Evolutionary conservation across 2,113 vertebrate species (phyloP).

Genomic region (Chroicocephalus ridibundus): DNA sequence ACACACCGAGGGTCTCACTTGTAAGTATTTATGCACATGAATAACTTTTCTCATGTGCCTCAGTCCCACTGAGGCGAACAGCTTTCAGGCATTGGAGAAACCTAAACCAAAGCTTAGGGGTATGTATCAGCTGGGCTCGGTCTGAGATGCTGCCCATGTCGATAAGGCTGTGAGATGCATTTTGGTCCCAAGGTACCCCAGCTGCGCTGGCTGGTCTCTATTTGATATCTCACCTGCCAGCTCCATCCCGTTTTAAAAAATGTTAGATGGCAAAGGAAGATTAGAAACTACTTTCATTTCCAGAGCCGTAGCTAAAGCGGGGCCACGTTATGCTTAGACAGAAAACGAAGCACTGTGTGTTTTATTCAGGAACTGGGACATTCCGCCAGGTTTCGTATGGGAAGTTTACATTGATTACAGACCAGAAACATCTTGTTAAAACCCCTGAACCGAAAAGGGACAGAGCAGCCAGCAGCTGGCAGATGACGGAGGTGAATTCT

Average conservation of each 20-base stretch:
- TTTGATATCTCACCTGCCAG: constrained; percentile 7
- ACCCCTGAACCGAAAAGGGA: neutral
- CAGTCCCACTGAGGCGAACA: neutral
- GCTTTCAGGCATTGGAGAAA: neutral
- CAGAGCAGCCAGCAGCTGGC: constrained; percentile 9
- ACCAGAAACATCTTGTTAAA: constrained; percentile 41
- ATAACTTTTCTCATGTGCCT: neutral
- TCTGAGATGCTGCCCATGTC: neutral
- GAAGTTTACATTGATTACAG: constrained; percentile 29
- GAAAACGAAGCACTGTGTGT: neutral
- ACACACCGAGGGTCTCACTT: neutral
- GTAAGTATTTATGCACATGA: neutral
- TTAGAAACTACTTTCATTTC: neutral
- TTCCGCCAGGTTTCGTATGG: neutral
- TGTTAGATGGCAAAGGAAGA: neutral
- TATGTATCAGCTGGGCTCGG: fast-evolving
- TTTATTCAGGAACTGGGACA: neutral
- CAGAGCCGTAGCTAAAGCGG: neutral
- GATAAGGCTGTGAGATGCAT: neutral
- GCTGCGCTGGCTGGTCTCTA: neutral
- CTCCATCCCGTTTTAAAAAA: neutral
- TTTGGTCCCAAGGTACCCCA: neutral
- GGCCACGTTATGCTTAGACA: neutral
- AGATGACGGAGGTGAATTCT: neutral
- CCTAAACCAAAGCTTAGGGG: neutral